Conservation (phyloP, 2,113 vertebrate genomes). For the Propithecus coquereli region DNA sequence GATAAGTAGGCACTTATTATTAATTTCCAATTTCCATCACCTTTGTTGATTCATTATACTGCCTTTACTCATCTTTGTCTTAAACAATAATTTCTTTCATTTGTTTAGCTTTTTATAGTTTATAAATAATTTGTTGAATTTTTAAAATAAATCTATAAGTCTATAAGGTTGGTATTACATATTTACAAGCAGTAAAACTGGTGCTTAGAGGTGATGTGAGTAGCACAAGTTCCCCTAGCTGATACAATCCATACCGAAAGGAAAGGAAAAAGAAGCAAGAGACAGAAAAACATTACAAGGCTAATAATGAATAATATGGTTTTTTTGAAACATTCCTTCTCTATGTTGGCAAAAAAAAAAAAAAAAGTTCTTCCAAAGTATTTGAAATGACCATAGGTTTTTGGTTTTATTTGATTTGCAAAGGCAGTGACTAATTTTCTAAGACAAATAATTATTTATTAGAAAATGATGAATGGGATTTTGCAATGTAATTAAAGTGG, state of each 20-base stretch:
- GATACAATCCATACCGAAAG: neutral
- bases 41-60: neutral
- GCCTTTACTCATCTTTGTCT: neutral
- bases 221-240: neutral
- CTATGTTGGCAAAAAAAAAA: neutral
- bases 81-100: neutral
- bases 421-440: neutral
- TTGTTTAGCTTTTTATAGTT: neutral
- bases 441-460: constrained; percentile 2
- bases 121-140: neutral
- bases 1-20: neutral
- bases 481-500: neutral
- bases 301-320: neutral
- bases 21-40: neutral
- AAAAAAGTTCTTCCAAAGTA: neutral
- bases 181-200: neutral
- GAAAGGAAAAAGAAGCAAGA: neutral
- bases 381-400: neutral
- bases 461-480: neutral
- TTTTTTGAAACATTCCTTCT: neutral
- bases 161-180: neutral
- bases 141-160: neutral
- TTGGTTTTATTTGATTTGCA: neutral
- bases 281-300: neutral
- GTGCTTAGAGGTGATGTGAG: neutral